Conservation (phyloP, 2,797 vertebrate genomes). For the Anomalospiza imberbis region DNA sequence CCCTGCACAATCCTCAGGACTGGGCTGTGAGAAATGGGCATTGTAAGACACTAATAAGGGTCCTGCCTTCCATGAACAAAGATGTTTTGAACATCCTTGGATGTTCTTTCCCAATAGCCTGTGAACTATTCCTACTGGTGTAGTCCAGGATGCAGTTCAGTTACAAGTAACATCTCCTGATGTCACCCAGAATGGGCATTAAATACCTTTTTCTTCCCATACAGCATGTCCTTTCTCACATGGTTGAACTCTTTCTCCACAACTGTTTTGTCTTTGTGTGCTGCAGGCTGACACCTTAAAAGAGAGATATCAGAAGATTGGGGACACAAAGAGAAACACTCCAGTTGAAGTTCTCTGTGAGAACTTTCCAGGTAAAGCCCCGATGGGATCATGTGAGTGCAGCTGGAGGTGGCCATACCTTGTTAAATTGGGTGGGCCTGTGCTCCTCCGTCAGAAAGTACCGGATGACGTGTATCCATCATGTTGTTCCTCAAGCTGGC, state of each 20-base stretch:
- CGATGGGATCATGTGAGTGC: background rate
- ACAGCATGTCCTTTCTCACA: background rate
- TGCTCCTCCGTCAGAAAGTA: background rate
- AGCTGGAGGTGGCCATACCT: background rate
- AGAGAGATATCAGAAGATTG: conserved; percentile 98
- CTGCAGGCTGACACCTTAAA: conserved; percentile 95
- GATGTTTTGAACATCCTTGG: background rate
- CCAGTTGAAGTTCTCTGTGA: conserved; percentile 98
- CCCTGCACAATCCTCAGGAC: background rate
- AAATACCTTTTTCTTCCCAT: conserved; percentile 4
- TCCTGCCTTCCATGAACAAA: background rate
- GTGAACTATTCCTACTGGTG: background rate
- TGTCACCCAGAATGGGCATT: background rate
- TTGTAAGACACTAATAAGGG: background rate
- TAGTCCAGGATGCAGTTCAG: background rate
- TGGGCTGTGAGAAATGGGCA: background rate
- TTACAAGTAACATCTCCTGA: background rate
- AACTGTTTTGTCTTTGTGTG: conserved; percentile 50
- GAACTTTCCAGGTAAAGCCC: conserved; percentile 90
- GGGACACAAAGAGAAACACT: conserved; percentile 98
- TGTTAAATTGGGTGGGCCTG: background rate
- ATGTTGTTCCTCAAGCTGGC: background rate
- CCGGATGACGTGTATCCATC: background rate
- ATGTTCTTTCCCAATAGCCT: background rate
- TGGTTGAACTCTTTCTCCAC: conserved; percentile 43